phyloP scores from a whole-genome alignment of 2,113 vertebrate genomes.

The Barbus barbus region DNA sequence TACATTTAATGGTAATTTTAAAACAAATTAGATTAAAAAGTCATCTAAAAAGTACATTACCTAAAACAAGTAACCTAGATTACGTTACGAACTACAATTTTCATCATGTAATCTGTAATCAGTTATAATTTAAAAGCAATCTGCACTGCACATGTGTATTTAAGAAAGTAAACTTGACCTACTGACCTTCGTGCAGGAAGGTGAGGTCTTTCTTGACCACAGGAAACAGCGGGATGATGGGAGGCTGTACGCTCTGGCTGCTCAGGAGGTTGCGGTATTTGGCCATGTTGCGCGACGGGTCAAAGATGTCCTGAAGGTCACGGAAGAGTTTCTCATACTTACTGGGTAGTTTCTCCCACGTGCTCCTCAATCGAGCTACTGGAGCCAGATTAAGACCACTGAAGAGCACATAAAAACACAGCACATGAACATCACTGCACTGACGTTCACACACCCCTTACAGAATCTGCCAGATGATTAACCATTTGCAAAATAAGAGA shows the following conservation, averaged over 20 bases:
- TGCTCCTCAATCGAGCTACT: conserved; percentile 87
- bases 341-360: conserved; percentile 95
- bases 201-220: conserved; percentile 99
- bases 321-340: conserved; percentile 95
- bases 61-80: too few species aligned
- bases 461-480: background rate
- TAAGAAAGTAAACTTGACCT: background rate
- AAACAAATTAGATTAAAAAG: too few species aligned
- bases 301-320: conserved; percentile 96
- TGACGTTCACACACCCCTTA: background rate
- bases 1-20: too few species aligned
- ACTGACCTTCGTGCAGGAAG: conserved; percentile 93
- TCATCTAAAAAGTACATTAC: too few species aligned
- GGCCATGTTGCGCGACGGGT: conserved; percentile 97
- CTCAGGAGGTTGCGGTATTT: conserved; percentile 96
- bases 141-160: too few species aligned
- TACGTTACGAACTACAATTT: too few species aligned
- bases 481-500: too few species aligned
- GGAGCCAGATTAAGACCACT: conserved; percentile 94
- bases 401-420: conserved; percentile 43
- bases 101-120: too few species aligned
- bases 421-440: background rate
- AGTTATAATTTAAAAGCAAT: too few species aligned
- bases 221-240: conserved; percentile 96
- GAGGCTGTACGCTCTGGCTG: conserved; percentile 96